phyloP scores from a whole-genome alignment of 1,140 invertebrate species.

The Aphidius gifuensis region DNA sequence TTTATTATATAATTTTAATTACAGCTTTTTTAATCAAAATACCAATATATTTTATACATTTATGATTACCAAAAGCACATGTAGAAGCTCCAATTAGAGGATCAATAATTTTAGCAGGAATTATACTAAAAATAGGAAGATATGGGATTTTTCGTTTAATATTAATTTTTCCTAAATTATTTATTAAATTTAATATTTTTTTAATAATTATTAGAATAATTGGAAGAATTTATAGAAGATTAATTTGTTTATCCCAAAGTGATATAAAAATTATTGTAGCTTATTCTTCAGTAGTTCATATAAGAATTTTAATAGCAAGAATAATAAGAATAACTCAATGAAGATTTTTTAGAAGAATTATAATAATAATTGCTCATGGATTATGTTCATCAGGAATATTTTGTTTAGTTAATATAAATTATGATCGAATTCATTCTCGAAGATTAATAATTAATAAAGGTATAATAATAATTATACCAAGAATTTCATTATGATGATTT shows the following conservation, averaged over 20 bases:
- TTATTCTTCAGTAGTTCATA: constrained; percentile 61
- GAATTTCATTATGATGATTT: constrained; percentile 61
- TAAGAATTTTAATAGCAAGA: constrained; percentile 55
- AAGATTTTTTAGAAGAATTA: constrained; percentile 52
- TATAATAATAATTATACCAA: constrained; percentile 31
- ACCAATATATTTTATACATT: constrained; percentile 67
- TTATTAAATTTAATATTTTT: constrained; percentile 51
- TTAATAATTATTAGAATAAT: constrained; percentile 57
- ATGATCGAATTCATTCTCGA: constrained; percentile 55
- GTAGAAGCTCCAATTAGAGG: constrained; percentile 68
- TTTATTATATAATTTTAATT: constrained; percentile 57
- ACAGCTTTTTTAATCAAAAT: constrained; percentile 68
- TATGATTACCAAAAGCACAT: constrained; percentile 71
- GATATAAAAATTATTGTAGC: constrained; percentile 63
- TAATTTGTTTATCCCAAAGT: constrained; percentile 62
- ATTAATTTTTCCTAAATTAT: constrained; percentile 45
- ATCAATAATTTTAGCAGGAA: constrained; percentile 68
- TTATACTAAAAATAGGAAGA: constrained; percentile 67
- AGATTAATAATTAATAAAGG: constrained; percentile 51
- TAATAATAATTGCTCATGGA: constrained; percentile 66
- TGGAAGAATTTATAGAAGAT: constrained; percentile 56
- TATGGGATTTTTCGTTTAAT: constrained; percentile 62
- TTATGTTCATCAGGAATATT: constrained; percentile 67
- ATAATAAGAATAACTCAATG: constrained; percentile 51
- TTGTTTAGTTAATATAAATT: constrained; percentile 65